Conservation (phyloP, 2,888 invertebrate species). For the Elysia crispata region DNA sequence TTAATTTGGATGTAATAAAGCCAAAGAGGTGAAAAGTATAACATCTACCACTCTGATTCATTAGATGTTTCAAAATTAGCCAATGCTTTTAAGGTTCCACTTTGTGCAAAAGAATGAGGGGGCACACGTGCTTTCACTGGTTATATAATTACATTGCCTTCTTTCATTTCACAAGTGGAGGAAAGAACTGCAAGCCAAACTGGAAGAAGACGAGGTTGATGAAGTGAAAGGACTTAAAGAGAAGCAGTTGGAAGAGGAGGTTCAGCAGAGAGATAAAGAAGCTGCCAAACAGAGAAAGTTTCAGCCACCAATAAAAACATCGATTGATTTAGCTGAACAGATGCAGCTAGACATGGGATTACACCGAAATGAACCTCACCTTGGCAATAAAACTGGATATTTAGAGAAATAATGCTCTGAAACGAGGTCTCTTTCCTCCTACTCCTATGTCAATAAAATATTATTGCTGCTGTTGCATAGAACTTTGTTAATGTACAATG, state of each 20-base stretch:
- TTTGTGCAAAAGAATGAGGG: too few relatives aligned
- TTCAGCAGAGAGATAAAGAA: slow-evolving; percentile 59
- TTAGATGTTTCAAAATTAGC: too few relatives aligned
- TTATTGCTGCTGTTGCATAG: too few relatives aligned
- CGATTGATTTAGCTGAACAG: neutral
- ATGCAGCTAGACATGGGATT: slow-evolving; percentile 5
- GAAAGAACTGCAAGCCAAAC: slow-evolving; percentile 69
- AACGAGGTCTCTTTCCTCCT: neutral
- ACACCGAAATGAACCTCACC: slow-evolving; percentile 19
- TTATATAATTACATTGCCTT: neutral
- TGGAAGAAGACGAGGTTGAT: slow-evolving; percentile 69
- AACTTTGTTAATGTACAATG: too few relatives aligned
- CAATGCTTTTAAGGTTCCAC: too few relatives aligned
- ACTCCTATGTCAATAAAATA: too few relatives aligned
- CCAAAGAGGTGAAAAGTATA: too few relatives aligned
- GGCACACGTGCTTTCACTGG: too few relatives aligned
- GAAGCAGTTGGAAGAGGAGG: slow-evolving; percentile 65
- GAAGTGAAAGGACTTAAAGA: slow-evolving; percentile 63
- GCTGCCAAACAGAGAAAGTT: slow-evolving; percentile 36
- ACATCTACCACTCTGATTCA: too few relatives aligned
- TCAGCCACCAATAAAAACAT: slow-evolving; percentile 9
- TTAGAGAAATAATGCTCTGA: neutral
- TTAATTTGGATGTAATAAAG: too few relatives aligned
- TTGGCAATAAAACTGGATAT: neutral
- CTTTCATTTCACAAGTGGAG: slow-evolving; percentile 68